Evolutionary conservation across 2,113 vertebrate species (phyloP).

Genomic region (Lanius ludovicianus): DNA sequence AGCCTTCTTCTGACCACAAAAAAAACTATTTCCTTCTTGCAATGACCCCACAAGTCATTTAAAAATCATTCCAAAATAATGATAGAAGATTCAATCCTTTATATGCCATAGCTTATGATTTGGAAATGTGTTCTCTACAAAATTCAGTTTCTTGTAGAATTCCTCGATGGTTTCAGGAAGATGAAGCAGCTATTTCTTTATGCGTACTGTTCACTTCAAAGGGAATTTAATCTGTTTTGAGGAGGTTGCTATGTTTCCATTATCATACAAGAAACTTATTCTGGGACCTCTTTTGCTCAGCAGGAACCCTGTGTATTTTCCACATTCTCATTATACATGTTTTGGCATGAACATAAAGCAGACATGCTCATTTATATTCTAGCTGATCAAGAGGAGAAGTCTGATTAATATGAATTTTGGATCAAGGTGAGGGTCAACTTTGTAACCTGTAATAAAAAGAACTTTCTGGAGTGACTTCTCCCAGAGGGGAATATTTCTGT

Average conservation of each 20-base stretch:
- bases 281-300: constrained; percentile 33
- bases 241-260: background rate
- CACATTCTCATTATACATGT: background rate
- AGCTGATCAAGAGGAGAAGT: constrained; percentile 19
- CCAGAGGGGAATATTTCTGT: constrained; percentile 1
- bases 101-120: background rate
- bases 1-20: background rate
- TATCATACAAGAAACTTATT: constrained; percentile 39
- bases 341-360: constrained; percentile 41
- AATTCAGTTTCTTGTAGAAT: background rate
- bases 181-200: background rate
- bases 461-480: constrained; percentile 5
- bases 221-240: constrained; percentile 37
- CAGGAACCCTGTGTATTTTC: constrained; percentile 1
- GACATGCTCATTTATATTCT: background rate
- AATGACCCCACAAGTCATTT: background rate
- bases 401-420: constrained; percentile 40
- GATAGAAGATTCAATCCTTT: background rate
- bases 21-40: background rate
- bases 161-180: background rate
- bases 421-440: constrained; percentile 21
- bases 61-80: background rate
- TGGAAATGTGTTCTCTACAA: background rate
- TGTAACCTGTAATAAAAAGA: constrained; percentile 24
- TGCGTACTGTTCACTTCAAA: constrained; percentile 44